Conservation (phyloP, 1,140 invertebrate genomes). For the Drosophila prosaltans region DNA sequence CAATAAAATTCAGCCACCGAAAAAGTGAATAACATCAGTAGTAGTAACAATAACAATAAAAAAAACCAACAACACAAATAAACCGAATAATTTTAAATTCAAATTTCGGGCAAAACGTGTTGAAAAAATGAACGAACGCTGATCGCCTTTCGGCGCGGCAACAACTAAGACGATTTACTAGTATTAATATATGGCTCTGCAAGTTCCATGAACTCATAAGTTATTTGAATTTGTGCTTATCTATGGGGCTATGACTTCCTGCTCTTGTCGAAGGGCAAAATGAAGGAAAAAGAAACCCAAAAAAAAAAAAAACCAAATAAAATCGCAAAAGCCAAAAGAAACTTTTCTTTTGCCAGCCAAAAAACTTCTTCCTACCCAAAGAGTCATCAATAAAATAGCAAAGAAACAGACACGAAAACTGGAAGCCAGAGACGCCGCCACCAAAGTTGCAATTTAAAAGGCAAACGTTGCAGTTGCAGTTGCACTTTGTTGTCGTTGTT, state of each 20-base stretch:
- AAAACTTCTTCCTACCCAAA: conserved; percentile 44
- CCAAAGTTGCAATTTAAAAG: conserved; percentile 37
- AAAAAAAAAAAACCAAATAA: neutral
- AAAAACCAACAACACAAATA: conserved; percentile 34
- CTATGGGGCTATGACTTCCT: conserved; percentile 37
- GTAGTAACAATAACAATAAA: conserved; percentile 19
- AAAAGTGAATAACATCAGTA: conserved; percentile 59
- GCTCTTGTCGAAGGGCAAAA: conserved; percentile 1
- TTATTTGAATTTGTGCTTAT: conserved; percentile 32
- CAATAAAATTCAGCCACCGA: conserved; percentile 67
- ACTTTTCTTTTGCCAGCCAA: conserved; percentile 13
- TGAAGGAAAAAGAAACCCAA: conserved; percentile 9
- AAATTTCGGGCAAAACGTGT: conserved; percentile 49
- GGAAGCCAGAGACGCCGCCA: conserved; percentile 22
- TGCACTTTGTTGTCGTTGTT: conserved; percentile 24
- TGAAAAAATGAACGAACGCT: conserved; percentile 34
- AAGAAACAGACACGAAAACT: conserved; percentile 24
- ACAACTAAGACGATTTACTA: conserved; percentile 1
- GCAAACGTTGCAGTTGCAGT: conserved; percentile 47
- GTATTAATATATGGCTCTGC: neutral
- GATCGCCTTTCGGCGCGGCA: neutral
- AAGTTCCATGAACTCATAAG: conserved; percentile 47
- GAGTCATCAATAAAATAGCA: conserved; percentile 53
- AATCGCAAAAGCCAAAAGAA: neutral
- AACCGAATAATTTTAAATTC: conserved; percentile 56